Conservation (phyloP, 1,140 invertebrate genomes). For the Cryptotermes secundus region DNA sequence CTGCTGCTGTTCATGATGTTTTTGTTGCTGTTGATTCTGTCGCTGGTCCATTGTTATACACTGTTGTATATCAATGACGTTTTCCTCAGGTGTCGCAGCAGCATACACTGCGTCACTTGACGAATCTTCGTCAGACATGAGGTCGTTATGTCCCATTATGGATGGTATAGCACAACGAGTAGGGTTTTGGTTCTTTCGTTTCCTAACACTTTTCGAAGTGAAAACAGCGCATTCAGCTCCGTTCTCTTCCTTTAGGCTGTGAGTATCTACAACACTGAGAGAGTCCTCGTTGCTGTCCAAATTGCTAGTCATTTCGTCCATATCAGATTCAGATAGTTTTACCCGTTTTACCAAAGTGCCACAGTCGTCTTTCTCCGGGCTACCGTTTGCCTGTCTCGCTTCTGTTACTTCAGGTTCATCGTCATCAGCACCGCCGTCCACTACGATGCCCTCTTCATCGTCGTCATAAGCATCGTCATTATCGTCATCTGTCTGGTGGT, state of each 20-base stretch:
- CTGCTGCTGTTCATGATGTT: background rate
- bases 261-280: conserved; percentile 56
- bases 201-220: conserved; percentile 53
- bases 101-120: conserved; percentile 63
- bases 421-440: conserved; percentile 62
- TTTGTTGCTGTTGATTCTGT: background rate
- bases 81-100: conserved; percentile 23
- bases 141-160: conserved; percentile 49
- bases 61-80: background rate
- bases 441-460: conserved; percentile 62
- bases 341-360: conserved; percentile 59
- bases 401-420: conserved; percentile 63
- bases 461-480: conserved; percentile 54
- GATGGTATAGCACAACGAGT: conserved; percentile 71
- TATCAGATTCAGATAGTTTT: conserved; percentile 60
- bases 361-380: conserved; percentile 59
- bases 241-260: conserved; percentile 54
- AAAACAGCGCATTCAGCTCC: conserved; percentile 46
- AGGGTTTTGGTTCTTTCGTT: conserved; percentile 90
- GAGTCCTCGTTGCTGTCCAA: conserved; percentile 75
- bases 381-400: conserved; percentile 41
- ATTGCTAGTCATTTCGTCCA: conserved; percentile 61
- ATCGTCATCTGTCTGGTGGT: conserved; percentile 45
- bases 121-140: conserved; percentile 62
- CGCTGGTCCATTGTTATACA: background rate